Percentiles rank a stretch among this genome's conserved stretches.
Conservation (phyloP, 2,888 invertebrate genomes). For the Aradus depressus region DNA sequence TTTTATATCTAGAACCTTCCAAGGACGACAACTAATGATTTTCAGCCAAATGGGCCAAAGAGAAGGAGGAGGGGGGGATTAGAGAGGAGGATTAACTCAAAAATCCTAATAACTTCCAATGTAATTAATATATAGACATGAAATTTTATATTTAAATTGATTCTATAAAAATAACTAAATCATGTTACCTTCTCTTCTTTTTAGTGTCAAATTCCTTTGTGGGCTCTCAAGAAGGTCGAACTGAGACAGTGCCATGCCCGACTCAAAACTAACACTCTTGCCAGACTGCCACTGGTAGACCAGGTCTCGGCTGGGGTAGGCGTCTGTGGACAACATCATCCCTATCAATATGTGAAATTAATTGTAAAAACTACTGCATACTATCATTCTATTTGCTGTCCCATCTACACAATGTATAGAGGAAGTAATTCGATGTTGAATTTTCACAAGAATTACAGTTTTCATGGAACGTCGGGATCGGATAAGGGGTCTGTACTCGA, state of each 20-base stretch:
- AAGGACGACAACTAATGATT: too few species aligned
- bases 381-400: too few species aligned
- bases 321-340: conserved; percentile 50
- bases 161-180: neutral
- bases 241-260: conserved; percentile 85
- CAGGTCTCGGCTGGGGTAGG: conserved; percentile 74
- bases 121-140: neutral
- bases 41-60: too few species aligned
- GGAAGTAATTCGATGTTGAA: neutral
- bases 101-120: too few species aligned
- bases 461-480: too few species aligned
- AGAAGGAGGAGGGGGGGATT: too few species aligned
- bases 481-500: too few species aligned
- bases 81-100: too few species aligned
- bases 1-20: too few species aligned
- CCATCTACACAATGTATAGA: too few species aligned
- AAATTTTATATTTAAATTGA: neutral
- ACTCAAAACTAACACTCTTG: conserved; percentile 72
- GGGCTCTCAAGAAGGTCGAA: conserved; percentile 84
- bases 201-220: conserved; percentile 69
- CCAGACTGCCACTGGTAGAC: conserved; percentile 77
- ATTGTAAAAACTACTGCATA: neutral
- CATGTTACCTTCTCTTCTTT: conserved; percentile 58
- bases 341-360: neutral
- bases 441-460: too few species aligned